phyloP scores from a whole-genome alignment of 2,888 invertebrate genomes.

The Drosophila ochracea region DNA sequence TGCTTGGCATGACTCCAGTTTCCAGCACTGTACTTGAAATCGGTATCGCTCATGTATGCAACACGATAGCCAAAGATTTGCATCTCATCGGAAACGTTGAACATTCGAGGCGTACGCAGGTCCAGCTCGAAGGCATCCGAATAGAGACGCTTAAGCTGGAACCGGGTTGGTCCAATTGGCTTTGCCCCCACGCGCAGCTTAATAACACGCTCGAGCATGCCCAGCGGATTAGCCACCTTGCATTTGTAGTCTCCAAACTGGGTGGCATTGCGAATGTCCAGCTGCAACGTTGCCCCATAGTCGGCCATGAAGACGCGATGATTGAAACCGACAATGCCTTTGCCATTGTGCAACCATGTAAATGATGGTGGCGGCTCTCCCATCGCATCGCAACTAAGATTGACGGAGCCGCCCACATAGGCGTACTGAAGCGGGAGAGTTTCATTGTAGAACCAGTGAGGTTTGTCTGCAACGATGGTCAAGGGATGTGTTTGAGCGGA shows the following conservation, averaged over 20 bases:
- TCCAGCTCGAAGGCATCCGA: conserved; percentile 85
- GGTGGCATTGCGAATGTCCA: conserved; percentile 77
- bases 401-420: conserved; percentile 86
- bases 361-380: conserved; percentile 87
- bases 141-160: conserved; percentile 82
- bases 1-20: conserved; percentile 84
- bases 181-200: conserved; percentile 86
- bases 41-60: conserved; percentile 82
- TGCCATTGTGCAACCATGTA: conserved; percentile 85
- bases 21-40: conserved; percentile 83
- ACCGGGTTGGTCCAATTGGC: conserved; percentile 86
- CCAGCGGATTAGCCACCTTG: conserved; percentile 86
- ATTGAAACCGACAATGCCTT: conserved; percentile 81
- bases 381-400: conserved; percentile 87
- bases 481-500: not conserved
- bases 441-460: conserved; percentile 81
- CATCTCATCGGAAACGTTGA: conserved; percentile 82
- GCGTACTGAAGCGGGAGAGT: conserved; percentile 81
- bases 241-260: conserved; percentile 87
- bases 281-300: conserved; percentile 83
- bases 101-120: conserved; percentile 81
- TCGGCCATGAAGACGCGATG: conserved; percentile 83
- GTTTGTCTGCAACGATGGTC: conserved; percentile 78
- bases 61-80: conserved; percentile 84
- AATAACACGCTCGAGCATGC: conserved; percentile 86